Base-by-base conservation (phyloP, 2,113 vertebrate genomes). In the Coryphaenoides rupestris region DNA sequence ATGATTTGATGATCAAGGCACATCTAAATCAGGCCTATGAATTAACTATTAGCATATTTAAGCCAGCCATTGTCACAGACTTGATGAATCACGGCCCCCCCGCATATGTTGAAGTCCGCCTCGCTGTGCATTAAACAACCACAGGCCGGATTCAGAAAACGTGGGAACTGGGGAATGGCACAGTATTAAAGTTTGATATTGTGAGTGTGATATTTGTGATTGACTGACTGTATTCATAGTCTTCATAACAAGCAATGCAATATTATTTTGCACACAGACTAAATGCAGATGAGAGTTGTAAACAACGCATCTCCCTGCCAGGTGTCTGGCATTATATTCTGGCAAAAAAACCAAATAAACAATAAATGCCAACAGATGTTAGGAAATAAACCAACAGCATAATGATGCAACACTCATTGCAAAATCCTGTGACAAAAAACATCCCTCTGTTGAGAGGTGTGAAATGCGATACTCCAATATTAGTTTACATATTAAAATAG, bases 1-100 rank as follows among this genome's bases (percentile, higher is more conserved):
- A 85, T 69, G 70, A 78, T 83, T 83, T 84, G 77, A 86, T 84
- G 81, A 81, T 66, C 58, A 55, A 77, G 69, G 70, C 80, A 77
- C 68, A 63, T 86, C 75, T 79, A 79, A 83, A 84, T 81, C 72
- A 80, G 56, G 62, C 68, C 17, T 66, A 66, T 33, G 70, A 75
- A 80, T 83, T 77, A 80, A 81, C 79, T 70, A 76, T 71, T 84
- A 73, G 77, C 74, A 86, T 72, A 79, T 77, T 79, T 77, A 62
- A 23, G 64, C 45, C 65, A 50, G 60, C 21, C 73, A 68, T 78
- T 78, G 79, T 80, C 75, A 82, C 65, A 79, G 65, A 71, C 60
- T 66, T 62, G 70, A 77, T 40, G 84, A 79, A 81, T 83, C 79
- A 77, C 79, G 69, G 74, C 71, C 64, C 59, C 60, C 77, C 64